Conservation (phyloP, 2,113 vertebrate genomes). For the Fukomys damarensis region DNA sequence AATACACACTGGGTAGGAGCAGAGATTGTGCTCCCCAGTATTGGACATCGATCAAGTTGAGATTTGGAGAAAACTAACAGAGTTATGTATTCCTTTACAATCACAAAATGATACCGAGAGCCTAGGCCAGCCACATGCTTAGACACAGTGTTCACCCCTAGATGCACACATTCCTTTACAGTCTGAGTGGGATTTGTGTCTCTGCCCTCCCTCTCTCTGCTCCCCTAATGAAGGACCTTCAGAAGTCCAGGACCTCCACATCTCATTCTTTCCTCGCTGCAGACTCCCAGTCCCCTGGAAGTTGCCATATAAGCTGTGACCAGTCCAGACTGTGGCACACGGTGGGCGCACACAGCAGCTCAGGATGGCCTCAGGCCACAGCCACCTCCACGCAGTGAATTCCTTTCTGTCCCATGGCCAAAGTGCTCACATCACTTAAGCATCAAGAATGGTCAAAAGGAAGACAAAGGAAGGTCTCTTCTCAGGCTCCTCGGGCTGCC, state of each 20-base stretch:
- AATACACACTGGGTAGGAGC: neutral
- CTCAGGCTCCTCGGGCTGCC: accelerated
- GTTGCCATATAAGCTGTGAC: neutral
- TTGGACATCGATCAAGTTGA: neutral
- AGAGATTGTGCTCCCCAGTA: neutral
- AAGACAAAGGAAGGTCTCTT: neutral
- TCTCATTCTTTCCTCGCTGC: neutral
- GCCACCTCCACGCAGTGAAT: neutral
- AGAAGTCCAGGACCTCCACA: neutral
- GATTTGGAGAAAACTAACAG: neutral
- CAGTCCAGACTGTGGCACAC: neutral
- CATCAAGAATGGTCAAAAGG: neutral
- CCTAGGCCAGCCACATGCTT: constrained; percentile 28
- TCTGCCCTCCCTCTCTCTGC: neutral
- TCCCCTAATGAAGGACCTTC: neutral
- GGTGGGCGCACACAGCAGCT: neutral
- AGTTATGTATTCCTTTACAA: constrained; percentile 9
- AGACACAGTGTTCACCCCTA: neutral
- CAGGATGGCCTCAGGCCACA: neutral
- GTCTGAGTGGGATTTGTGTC: neutral
- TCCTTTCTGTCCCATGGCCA: neutral
- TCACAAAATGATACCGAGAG: neutral
- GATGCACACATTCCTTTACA: neutral
- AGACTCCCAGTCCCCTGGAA: neutral
- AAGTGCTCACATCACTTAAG: neutral